Percentiles rank a stretch among this genome's conserved stretches.
Conservation (phyloP, 2,113 vertebrate species). For the Formicarius rufipectus region DNA sequence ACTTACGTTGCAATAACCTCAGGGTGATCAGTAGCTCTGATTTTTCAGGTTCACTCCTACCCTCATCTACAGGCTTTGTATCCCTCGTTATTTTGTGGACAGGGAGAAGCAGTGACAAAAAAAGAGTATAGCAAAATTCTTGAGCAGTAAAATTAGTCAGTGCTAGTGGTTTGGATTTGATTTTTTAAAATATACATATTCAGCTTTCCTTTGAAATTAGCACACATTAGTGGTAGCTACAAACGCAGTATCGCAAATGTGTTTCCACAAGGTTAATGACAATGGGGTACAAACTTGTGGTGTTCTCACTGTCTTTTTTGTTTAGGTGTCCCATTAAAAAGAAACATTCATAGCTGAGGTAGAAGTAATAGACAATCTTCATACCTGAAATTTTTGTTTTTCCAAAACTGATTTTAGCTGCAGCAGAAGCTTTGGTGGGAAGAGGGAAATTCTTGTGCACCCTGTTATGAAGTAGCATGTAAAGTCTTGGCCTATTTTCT, state of each 20-base stretch:
- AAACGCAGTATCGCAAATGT: background rate
- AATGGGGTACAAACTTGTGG: background rate
- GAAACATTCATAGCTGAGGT: background rate
- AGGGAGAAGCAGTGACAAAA: background rate
- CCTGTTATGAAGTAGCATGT: background rate
- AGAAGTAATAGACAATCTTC: background rate
- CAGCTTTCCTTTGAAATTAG: background rate
- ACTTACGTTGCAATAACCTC: background rate
- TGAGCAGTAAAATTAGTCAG: background rate
- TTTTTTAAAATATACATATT: background rate
- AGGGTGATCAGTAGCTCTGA: background rate
- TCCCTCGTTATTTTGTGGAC: background rate
- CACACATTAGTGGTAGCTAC: background rate
- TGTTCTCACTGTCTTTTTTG: background rate
- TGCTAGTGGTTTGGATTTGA: background rate
- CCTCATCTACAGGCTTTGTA: background rate
- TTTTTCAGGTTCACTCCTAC: background rate
- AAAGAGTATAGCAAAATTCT: background rate
- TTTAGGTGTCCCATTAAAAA: background rate
- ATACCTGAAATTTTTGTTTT: background rate
- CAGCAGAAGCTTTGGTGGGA: background rate
- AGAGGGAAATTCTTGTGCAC: background rate
- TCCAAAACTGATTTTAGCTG: background rate
- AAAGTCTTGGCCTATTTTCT: background rate
- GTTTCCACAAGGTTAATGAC: background rate